These are phyloP conservation scores for Sebastes variabilis DNA, from an alignment of 2,797 vertebrate species.

Conservation along the genomic window DNA sequence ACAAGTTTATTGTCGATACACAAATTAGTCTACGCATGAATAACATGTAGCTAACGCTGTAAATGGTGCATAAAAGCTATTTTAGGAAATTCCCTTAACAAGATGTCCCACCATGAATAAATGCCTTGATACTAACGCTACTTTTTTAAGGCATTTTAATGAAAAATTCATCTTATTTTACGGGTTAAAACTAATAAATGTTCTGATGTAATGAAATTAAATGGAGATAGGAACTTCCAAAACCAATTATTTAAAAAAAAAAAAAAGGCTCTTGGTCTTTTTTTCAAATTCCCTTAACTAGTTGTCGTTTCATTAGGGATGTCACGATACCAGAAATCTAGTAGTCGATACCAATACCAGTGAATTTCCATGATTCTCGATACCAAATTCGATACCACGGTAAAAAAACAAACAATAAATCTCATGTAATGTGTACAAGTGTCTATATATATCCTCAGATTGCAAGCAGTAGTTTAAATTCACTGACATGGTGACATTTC, in stretches of 20 bases:
- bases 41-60: neutral
- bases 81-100: neutral
- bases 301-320: too few relatives aligned
- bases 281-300: too few relatives aligned
- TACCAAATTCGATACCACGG: too few relatives aligned
- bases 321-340: too few relatives aligned
- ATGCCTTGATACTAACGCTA: neutral
- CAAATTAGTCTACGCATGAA: neutral
- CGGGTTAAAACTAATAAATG: neutral
- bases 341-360: too few relatives aligned
- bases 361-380: too few relatives aligned
- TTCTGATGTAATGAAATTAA: neutral
- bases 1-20: neutral
- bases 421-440: too few relatives aligned
- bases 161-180: neutral
- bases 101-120: fast-evolving
- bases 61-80: neutral
- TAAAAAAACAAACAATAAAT: too few relatives aligned
- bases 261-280: neutral
- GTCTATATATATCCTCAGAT: too few relatives aligned
- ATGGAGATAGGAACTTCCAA: neutral
- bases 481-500: too few relatives aligned
- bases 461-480: too few relatives aligned
- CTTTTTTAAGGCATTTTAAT: neutral
- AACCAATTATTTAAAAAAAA: neutral